These are phyloP conservation scores for Chironex yamaguchii DNA, from an alignment of 30 jellyfish, hydroid and myxozoan species.

Conservation along the genomic window DNA sequence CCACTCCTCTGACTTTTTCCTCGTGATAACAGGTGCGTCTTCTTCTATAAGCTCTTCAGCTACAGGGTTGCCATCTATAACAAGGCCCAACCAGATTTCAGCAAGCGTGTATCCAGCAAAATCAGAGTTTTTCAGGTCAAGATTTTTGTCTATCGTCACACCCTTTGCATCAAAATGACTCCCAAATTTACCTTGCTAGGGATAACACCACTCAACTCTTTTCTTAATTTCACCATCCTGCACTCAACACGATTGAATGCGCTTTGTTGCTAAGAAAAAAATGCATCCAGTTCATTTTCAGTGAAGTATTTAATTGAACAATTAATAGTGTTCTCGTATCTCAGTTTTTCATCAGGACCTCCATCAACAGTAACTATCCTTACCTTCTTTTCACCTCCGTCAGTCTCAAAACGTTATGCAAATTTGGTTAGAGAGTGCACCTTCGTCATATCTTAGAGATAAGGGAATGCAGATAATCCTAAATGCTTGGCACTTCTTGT, in stretches of 20 bases:
- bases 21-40: not conserved
- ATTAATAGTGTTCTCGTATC: not conserved
- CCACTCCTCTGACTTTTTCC: not conserved
- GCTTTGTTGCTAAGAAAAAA: not conserved
- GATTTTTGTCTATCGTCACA: not conserved
- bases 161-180: not conserved
- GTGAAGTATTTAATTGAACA: not conserved
- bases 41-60: not conserved
- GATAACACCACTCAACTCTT: not conserved
- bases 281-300: not conserved
- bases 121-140: not conserved
- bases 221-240: not conserved
- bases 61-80: not conserved
- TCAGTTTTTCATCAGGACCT: not conserved
- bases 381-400: not conserved
- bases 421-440: not conserved
- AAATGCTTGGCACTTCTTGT: not conserved
- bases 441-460: not conserved
- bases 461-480: not conserved
- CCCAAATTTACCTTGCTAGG: not conserved
- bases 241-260: not conserved
- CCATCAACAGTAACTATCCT: not conserved
- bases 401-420: not conserved
- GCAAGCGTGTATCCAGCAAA: not conserved
- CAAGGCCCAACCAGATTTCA: slow-evolving; percentile 1